Evolutionary conservation across 2,888 invertebrate species (phyloP).

Genomic region (Meandrusa payeni): DNA sequence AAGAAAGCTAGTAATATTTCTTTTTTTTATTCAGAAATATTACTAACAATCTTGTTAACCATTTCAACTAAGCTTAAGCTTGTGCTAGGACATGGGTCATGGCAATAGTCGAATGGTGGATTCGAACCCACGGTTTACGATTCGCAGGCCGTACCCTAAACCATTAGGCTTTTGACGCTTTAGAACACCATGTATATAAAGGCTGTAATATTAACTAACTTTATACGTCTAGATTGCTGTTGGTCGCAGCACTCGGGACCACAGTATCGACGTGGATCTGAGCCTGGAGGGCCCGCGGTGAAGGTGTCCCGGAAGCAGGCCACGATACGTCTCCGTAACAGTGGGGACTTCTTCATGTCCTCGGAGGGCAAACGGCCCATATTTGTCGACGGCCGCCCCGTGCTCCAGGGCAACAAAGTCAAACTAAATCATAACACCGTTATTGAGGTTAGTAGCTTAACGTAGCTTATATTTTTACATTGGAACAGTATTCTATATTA

Average conservation of each 20-base stretch:
- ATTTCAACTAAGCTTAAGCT: too few species aligned
- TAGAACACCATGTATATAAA: too few species aligned
- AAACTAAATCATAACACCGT: slow-evolving; percentile 96
- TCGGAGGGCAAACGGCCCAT: slow-evolving; percentile 97
- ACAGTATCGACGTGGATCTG: slow-evolving; percentile 95
- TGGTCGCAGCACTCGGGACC: slow-evolving; percentile 93
- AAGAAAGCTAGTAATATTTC: too few species aligned
- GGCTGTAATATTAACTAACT: too few species aligned
- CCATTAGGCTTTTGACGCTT: too few species aligned
- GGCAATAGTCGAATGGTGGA: too few species aligned
- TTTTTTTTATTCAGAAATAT: too few species aligned
- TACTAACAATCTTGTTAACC: too few species aligned
- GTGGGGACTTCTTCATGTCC: slow-evolving; percentile 96
- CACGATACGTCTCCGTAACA: slow-evolving; percentile 92
- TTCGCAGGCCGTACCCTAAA: too few species aligned
- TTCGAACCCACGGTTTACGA: too few species aligned
- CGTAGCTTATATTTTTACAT: neutral
- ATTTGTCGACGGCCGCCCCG: slow-evolving; percentile 95
- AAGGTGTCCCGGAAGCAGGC: slow-evolving; percentile 97
- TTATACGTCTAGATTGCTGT: slow-evolving; percentile 92
- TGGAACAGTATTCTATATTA: too few species aligned
- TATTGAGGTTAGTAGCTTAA: slow-evolving; percentile 85
- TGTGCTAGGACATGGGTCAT: too few species aligned
- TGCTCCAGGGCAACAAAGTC: slow-evolving; percentile 93
- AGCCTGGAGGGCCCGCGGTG: slow-evolving; percentile 96